Percentiles rank a stretch among this genome's conserved stretches.
Evolutionary conservation across 2,113 vertebrate genomes (phyloP).

Genomic region (Rynchops niger): DNA sequence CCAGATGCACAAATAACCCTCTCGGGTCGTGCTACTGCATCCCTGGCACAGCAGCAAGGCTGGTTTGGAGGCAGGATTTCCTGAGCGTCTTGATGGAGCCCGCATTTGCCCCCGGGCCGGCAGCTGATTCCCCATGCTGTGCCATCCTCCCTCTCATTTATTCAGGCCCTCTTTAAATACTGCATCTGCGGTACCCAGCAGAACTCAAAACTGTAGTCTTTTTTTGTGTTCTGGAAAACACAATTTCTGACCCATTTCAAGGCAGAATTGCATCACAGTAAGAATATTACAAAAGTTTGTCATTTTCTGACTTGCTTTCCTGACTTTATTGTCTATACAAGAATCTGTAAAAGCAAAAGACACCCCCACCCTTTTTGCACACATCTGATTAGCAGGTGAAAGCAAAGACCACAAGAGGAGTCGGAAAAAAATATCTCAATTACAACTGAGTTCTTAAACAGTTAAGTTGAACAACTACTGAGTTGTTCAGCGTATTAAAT

Average conservation of each 20-base stretch:
- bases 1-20: not conserved
- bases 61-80: not conserved
- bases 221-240: not conserved
- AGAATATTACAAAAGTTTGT: not conserved
- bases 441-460: not conserved
- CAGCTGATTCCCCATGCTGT: not conserved
- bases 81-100: not conserved
- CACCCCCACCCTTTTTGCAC: not conserved
- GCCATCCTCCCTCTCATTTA: not conserved
- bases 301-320: not conserved
- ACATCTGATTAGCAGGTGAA: not conserved
- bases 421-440: not conserved
- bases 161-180: not conserved
- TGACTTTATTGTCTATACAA: not conserved
- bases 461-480: not conserved
- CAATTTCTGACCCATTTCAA: not conserved
- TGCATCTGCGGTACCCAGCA: not conserved
- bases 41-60: rapidly evolving
- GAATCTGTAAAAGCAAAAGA: not conserved
- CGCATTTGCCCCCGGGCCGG: not conserved
- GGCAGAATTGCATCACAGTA: not conserved
- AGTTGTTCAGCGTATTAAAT: not conserved
- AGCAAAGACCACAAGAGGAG: not conserved
- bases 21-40: not conserved
- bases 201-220: not conserved